phyloP scores from a whole-genome alignment of 2,888 invertebrate genomes.

The Tenthredo amoena region DNA sequence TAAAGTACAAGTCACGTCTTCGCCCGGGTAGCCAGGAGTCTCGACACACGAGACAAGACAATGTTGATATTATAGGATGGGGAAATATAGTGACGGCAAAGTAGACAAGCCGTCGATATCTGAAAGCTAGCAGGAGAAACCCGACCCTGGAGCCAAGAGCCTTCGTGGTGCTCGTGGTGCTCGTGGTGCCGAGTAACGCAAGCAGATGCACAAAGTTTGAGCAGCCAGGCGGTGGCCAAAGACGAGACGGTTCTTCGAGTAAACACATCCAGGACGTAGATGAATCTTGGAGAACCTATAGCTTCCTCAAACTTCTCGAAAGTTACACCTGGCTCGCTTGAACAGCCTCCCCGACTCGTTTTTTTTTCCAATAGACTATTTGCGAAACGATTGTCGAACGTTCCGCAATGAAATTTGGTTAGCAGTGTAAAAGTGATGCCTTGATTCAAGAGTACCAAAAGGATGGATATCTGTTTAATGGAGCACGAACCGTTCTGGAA shows the following conservation, averaged over 20 bases:
- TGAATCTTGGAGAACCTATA: constrained; percentile 46
- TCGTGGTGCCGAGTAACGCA: constrained; percentile 37
- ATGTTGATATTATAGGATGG: constrained; percentile 73
- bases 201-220: constrained; percentile 52
- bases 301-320: constrained; percentile 34
- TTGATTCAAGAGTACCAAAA: constrained; percentile 19
- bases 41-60: constrained; percentile 72
- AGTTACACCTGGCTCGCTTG: constrained; percentile 33
- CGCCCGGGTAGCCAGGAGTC: constrained; percentile 58
- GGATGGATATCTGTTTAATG: constrained; percentile 67
- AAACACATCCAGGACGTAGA: constrained; percentile 48
- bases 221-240: constrained; percentile 47
- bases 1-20: background rate
- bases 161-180: constrained; percentile 20
- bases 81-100: constrained; percentile 65
- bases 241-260: constrained; percentile 47
- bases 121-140: constrained; percentile 32
- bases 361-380: constrained; percentile 1
- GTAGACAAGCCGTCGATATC: constrained; percentile 74
- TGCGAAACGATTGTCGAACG: constrained; percentile 36
- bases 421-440: constrained; percentile 29
- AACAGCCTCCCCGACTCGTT: background rate
- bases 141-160: constrained; percentile 26
- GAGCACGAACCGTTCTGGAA: constrained; percentile 72
- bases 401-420: constrained; percentile 13